Evolutionary conservation across 2,113 vertebrate genomes (phyloP), one percentile per base, ranked within the genome.

Genomic region (Psittacula cyanocephala): DNA sequence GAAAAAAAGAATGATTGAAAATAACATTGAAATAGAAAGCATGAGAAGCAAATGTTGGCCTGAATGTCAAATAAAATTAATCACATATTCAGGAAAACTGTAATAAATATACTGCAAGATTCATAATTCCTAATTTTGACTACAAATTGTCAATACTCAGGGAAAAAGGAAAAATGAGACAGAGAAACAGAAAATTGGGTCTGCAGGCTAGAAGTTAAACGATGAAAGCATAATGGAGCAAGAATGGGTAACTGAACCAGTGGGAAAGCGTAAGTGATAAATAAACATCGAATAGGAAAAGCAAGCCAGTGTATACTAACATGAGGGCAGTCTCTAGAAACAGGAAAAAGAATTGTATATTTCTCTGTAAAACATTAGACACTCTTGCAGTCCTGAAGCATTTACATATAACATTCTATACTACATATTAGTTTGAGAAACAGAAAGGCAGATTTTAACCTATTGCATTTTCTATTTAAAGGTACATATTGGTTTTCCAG

Each of bases 301-400:
- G 2, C 6, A 67, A 81, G 5, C 6, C 18, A 31, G 13, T 50
- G 28, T 43, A 12, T 29, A 10, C 10, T 52, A 81, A 50, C 11
- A 23, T 11, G 10, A 8, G 5, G 5, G 3, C 7, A 52, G 2
- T 72, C 2, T 6, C 14, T 43, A 49, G 33, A 81, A 91, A 77
- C 0, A 65, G 10, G 11, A n/a, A n/a, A 47, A 59, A 57, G 2
- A 47, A 8, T 2, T 5, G 2, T 46, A 33, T 19, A 55, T 0
- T 62, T 43, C 5, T 62, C 33, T 76, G 16, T n/a, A 49, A 87
- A 67, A n/a, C 1, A 3, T 1, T 81, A 18, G 1, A 9, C 2
- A 14, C 3, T 18, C 13, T 19, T 71, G 14, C 7, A 76, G 9
- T 37, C 5, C 5, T 37, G 25, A 83, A 85, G 41, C 15, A 65